phyloP scores from a whole-genome alignment of 2,797 vertebrate genomes.

The Columba guinea region DNA sequence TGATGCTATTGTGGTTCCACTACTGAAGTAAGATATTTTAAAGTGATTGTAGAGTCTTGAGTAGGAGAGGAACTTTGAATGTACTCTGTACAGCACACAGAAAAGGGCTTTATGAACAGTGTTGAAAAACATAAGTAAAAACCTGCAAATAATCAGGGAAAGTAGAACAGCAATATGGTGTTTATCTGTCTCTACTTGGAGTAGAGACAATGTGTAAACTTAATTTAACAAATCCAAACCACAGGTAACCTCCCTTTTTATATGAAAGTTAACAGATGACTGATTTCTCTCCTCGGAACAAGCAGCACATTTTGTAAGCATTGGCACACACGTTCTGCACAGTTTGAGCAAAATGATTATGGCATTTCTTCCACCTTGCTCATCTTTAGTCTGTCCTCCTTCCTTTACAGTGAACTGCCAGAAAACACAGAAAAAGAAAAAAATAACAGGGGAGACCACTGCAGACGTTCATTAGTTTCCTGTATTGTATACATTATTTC shows the following conservation, averaged over 20 bases:
- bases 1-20: not conserved
- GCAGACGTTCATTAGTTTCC: not conserved
- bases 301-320: not conserved
- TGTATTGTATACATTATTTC: not conserved
- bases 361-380: not conserved
- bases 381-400: not conserved
- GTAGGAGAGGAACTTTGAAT: not conserved
- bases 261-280: not conserved
- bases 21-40: not conserved
- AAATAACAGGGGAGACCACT: not conserved
- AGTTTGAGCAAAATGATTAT: not conserved
- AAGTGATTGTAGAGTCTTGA: not conserved
- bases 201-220: not conserved
- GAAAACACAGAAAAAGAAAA: not conserved
- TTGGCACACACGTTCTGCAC: not conserved
- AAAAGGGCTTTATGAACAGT: not conserved
- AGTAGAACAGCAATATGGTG: not conserved
- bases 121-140: not conserved
- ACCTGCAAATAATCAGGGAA: not conserved
- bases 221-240: not conserved
- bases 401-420: not conserved
- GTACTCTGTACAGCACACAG: not conserved
- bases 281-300: not conserved
- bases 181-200: not conserved
- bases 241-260: not conserved